phyloP scores from a whole-genome alignment of 1,140 invertebrate species.

The Probaryconus sp. region DNA sequence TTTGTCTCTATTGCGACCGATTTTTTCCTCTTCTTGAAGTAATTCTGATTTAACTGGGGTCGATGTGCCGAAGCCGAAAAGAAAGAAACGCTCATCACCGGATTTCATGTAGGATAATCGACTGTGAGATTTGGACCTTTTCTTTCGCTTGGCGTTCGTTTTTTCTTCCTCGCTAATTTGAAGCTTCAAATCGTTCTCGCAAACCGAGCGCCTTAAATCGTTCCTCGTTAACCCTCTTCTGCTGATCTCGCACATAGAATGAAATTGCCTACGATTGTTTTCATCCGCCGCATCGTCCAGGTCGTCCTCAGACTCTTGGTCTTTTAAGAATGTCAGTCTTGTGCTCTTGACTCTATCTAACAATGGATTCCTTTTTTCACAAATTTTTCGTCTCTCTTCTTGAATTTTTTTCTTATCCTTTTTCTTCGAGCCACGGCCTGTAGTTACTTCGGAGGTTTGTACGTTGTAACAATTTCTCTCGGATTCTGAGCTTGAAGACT shows the following conservation, averaged over 20 bases:
- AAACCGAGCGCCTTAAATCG: slow-evolving; percentile 70
- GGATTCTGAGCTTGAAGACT: slow-evolving; percentile 83
- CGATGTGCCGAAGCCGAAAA: slow-evolving; percentile 66
- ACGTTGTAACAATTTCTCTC: slow-evolving; percentile 84
- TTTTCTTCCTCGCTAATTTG: slow-evolving; percentile 66
- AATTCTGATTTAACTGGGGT: slow-evolving; percentile 40
- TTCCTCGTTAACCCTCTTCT: slow-evolving; percentile 61
- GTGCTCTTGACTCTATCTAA: slow-evolving; percentile 85
- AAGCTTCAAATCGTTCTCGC: slow-evolving; percentile 70
- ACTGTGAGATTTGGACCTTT: slow-evolving; percentile 72
- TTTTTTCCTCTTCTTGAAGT: slow-evolving; percentile 45
- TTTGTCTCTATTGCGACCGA: slow-evolving; percentile 22
- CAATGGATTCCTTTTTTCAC: slow-evolving; percentile 84
- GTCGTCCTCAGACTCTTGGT: slow-evolving; percentile 78
- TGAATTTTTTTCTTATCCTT: slow-evolving; percentile 74
- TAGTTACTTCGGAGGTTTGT: slow-evolving; percentile 76
- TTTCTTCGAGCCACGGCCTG: slow-evolving; percentile 70
- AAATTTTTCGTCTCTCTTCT: slow-evolving; percentile 78
- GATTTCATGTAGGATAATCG: slow-evolving; percentile 62
- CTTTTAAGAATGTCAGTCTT: slow-evolving; percentile 83
- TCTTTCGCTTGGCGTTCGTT: slow-evolving; percentile 67
- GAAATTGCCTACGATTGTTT: slow-evolving; percentile 56
- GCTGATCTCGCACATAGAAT: slow-evolving; percentile 68
- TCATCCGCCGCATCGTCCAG: slow-evolving; percentile 74
- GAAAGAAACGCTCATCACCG: slow-evolving; percentile 67